phyloP scores from a whole-genome alignment of 1,140 invertebrate genomes.

The Tetramorium simillimum region DNA sequence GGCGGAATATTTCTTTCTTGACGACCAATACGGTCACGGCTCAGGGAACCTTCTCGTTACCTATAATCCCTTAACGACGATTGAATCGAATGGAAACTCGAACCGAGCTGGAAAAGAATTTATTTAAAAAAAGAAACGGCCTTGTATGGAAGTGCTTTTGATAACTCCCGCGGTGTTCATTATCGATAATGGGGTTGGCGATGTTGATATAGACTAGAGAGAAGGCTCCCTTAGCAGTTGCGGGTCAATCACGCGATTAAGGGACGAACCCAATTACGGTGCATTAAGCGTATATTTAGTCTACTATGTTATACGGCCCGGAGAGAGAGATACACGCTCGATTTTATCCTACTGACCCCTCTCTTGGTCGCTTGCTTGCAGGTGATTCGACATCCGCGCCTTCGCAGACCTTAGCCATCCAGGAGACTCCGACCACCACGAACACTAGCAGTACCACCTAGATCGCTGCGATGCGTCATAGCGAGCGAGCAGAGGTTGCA shows the following conservation, averaged over 20 bases:
- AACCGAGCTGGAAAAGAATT: background rate
- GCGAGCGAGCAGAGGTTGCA: slow-evolving; percentile 76
- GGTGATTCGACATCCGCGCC: slow-evolving; percentile 79
- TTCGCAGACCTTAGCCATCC: slow-evolving; percentile 78
- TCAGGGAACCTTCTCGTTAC: background rate
- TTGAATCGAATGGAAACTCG: background rate
- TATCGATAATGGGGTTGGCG: background rate
- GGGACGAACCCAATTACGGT: background rate
- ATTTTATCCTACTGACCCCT: slow-evolving; percentile 15
- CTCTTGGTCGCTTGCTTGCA: slow-evolving; percentile 56
- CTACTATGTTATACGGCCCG: background rate
- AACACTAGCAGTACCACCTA: slow-evolving; percentile 67
- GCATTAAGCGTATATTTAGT: slow-evolving; percentile 36
- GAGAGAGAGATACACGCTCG: background rate
- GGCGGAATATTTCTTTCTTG: background rate
- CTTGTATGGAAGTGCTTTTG: background rate
- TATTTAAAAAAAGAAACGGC: background rate
- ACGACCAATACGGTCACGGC: background rate
- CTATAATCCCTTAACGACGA: background rate
- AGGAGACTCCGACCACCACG: slow-evolving; percentile 79
- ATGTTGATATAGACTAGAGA: background rate
- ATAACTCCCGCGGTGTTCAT: background rate
- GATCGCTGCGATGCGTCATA: slow-evolving; percentile 63
- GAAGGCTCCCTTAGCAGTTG: background rate
- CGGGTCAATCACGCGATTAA: slow-evolving; percentile 21